Percentiles rank a stretch among this genome's conserved stretches.
Conservation (phyloP, 2,113 vertebrate genomes). For the Galemys pyrenaicus region DNA sequence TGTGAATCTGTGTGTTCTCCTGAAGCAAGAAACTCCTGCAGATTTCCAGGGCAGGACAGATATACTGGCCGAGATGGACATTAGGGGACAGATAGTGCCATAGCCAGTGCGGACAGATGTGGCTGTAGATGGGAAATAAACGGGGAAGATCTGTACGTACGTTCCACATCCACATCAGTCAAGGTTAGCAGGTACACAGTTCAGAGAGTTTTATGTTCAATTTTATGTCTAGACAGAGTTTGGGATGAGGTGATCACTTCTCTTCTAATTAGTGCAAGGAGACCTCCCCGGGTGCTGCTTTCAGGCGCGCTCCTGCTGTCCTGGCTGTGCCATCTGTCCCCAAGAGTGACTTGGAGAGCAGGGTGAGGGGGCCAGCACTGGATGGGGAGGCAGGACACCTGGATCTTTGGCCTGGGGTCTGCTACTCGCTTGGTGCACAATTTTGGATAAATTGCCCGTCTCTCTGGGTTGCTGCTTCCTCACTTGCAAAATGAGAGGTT, state of each 20-base stretch:
- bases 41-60: not conserved
- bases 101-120: not conserved
- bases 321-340: conserved; percentile 49
- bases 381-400: not conserved
- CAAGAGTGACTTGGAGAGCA: not conserved
- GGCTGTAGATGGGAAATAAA: not conserved
- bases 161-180: not conserved
- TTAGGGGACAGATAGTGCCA: not conserved
- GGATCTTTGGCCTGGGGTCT: not conserved
- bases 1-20: not conserved
- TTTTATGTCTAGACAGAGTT: conserved; percentile 71
- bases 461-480: not conserved
- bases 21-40: not conserved
- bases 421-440: not conserved
- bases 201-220: conserved; percentile 67
- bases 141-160: not conserved
- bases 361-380: not conserved
- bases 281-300: not conserved
- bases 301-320: conserved; percentile 1
- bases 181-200: conserved; percentile 1
- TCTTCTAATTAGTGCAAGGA: conserved; percentile 58
- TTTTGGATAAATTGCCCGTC: not conserved
- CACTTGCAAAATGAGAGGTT: not conserved
- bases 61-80: not conserved
- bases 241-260: conserved; percentile 62